Conservation (phyloP, 2,113 vertebrate genomes). For the Xenus cinereus region DNA sequence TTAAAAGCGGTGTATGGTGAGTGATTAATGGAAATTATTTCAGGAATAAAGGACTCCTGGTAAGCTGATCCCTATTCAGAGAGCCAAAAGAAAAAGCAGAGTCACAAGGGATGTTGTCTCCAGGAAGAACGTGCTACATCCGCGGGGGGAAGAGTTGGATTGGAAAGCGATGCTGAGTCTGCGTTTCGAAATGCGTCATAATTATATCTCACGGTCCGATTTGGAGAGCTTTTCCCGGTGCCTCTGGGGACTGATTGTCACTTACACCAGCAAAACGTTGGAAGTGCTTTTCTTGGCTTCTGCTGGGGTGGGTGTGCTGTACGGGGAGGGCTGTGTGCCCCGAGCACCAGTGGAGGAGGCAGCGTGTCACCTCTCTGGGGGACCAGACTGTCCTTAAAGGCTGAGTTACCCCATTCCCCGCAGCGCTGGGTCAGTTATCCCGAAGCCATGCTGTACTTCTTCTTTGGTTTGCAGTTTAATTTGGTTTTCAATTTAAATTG, state of each 20-base stretch:
- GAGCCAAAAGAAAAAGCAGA: conserved; percentile 51
- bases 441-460: neutral
- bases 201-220: conserved; percentile 21
- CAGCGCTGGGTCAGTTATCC: neutral
- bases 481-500: neutral
- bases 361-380: neutral
- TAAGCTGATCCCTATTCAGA: conserved; percentile 63
- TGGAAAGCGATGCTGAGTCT: conserved; percentile 37
- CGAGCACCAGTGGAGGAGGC: neutral
- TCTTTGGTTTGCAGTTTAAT: neutral
- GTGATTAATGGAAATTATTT: conserved; percentile 62
- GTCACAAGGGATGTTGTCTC: conserved; percentile 28
- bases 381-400: neutral
- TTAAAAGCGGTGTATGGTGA: conserved; percentile 15
- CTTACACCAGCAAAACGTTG: neutral
- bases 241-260: neutral
- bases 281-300: neutral
- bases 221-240: conserved; percentile 15
- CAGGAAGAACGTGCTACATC: conserved; percentile 29
- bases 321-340: neutral
- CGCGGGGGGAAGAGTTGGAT: neutral
- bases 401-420: neutral
- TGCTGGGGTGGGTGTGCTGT: neutral
- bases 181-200: conserved; percentile 43
- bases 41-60: conserved; percentile 45